Percentiles rank a stretch among this genome's conserved stretches.
Evolutionary conservation across 2,888 invertebrate genomes (phyloP).

Genomic region (Schizaphis graminum): DNA sequence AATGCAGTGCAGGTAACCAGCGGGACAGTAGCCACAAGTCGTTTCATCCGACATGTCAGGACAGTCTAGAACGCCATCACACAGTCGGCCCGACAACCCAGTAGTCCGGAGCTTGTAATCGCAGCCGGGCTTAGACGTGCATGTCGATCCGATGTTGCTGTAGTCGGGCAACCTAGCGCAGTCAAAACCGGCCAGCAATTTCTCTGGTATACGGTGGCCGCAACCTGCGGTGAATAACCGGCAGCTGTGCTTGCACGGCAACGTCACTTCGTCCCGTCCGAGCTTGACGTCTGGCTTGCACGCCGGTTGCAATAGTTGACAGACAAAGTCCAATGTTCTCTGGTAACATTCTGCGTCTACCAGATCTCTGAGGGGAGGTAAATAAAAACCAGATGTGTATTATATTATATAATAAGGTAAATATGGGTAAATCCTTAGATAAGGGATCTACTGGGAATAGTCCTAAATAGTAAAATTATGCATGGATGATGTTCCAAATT

Average conservation of each 20-base stretch:
- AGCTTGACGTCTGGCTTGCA: constrained; percentile 72
- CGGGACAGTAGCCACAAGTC: constrained; percentile 83
- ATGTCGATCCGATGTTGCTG: constrained; percentile 78
- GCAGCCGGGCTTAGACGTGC: constrained; percentile 78
- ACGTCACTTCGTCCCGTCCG: constrained; percentile 74
- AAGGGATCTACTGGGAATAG: neutral
- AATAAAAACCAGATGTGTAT: neutral
- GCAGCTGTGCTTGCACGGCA: constrained; percentile 88
- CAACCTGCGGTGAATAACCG: constrained; percentile 87
- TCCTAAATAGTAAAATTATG: neutral
- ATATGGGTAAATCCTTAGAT: neutral
- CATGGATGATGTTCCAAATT: neutral
- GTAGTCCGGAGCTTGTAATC: constrained; percentile 55
- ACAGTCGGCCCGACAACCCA: constrained; percentile 75
- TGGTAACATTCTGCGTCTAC: constrained; percentile 92
- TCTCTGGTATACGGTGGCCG: constrained; percentile 80
- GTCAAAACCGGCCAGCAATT: constrained; percentile 81
- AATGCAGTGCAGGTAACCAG: constrained; percentile 83
- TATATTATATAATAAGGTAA: neutral
- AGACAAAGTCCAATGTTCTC: constrained; percentile 90
- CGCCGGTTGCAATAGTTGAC: constrained; percentile 86
- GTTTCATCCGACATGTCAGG: constrained; percentile 86
- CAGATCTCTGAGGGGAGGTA: constrained; percentile 76
- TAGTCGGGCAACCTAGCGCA: constrained; percentile 86
- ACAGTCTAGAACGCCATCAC: constrained; percentile 90